A percentile compares a stretch with the other conserved stretches of the same genome.
Conservation (phyloP, 2,113 vertebrate genomes). For the Rhynchopsitta pachyrhyncha region DNA sequence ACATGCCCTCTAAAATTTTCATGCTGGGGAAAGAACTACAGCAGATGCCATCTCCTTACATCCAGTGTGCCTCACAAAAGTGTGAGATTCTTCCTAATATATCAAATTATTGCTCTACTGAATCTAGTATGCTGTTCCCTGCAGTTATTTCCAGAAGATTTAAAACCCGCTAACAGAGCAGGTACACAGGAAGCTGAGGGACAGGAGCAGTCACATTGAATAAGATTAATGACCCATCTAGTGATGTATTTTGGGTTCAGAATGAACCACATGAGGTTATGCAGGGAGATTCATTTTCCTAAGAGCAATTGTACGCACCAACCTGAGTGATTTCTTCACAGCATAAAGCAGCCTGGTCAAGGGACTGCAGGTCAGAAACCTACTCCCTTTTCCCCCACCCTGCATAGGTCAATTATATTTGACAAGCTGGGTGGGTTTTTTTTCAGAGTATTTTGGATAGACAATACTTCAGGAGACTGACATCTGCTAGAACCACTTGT, state of each 20-base stretch:
- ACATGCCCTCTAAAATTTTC: not conserved
- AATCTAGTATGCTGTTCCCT: not conserved
- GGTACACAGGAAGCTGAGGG: not conserved
- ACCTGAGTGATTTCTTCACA: not conserved
- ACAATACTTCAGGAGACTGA: not conserved
- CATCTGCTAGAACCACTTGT: not conserved
- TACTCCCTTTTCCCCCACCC: not conserved
- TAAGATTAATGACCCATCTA: not conserved
- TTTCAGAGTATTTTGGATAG: not conserved
- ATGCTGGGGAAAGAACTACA: not conserved
- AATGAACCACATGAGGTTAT: not conserved
- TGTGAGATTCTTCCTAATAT: not conserved
- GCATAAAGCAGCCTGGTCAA: not conserved
- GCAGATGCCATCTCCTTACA: not conserved
- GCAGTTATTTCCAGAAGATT: not conserved
- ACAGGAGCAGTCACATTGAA: not conserved
- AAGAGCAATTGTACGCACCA: not conserved
- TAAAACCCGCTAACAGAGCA: not conserved
- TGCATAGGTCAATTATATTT: not conserved
- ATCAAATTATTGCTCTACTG: not conserved
- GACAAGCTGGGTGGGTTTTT: not conserved
- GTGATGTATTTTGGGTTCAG: not conserved
- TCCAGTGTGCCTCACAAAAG: not conserved
- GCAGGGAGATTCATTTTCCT: not conserved
- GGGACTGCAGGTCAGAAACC: fast-evolving